Base-by-base conservation (phyloP, 2,888 invertebrate species). In the Busseola fusca region DNA sequence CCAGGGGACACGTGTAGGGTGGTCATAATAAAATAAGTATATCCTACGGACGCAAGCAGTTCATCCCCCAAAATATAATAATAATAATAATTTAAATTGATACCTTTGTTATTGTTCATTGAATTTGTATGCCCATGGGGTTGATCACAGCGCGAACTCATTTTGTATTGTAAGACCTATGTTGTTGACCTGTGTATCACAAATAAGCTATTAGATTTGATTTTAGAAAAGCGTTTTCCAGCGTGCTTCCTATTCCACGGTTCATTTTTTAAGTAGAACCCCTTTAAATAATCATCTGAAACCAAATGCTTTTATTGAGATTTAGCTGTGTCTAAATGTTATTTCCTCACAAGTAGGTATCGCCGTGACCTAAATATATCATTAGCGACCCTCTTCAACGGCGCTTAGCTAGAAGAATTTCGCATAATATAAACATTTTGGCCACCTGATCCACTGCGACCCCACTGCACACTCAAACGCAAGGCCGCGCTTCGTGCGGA, bases 351-450 rank as follows among this genome's bases (percentile, higher is more conserved):
- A 54, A 74, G 14, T 48, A 52, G 40, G 48, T 27, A 40, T 21
- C 57, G 30, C 25, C 62, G 25, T 25, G 42, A 56, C 16, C 30
- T 63, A 65, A 76, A 76, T 81, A 66, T 57, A 64, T 76, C 69
- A 72, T 64, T 56, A 54, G 63, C n/a, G 57, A 79, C 69, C 71
- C 59, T 77, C 64, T 66, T 72, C 64, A 72, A 45, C 9, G 18
- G 65, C 37, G 57, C 64, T 72, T 60, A 76, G 56, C 64, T 58
- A 52, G 52, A 50, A 52, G 62, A 14, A 18, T 14, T 64, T 25
- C 5, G 18, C 6, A 16, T 65, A 37, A 6, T 48, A 37, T 16
- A 21, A 27, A 3, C 9, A 21, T 65, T 9, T 16, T 66, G 21
- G 21, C 12, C 30, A 12, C 3, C 7, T 27, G 40, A 21, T 60